Evolutionary conservation across 1,140 invertebrate genomes (phyloP), one percentile per base, ranked within the genome.

Genomic region (Bombus sylvicola): DNA sequence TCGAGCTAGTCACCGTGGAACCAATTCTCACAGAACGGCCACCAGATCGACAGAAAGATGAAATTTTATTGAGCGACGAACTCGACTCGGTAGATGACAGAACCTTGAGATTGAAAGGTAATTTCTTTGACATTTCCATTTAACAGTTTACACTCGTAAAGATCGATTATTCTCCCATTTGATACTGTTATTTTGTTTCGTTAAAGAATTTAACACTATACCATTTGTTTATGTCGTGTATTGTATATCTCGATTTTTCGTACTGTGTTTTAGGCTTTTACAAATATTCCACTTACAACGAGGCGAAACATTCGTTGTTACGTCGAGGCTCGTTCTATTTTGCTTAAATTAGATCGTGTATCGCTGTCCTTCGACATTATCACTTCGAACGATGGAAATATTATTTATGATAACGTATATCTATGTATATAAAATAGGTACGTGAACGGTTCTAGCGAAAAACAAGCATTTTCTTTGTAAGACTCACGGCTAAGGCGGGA

Each of bases 1-100:
- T 99, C 94, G 98, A 99, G 94, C 93, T 99, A 90, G 97, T 98
- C n/a, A 98, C 98, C 0, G 97, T 98, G 2, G 97, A 98, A 87
- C 97, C 97, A 1, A 97, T 98, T 18, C 95, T 97, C 68, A 96
- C 97, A 28, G 97, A 97, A 75, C 96, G 96, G 86, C 96, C 96
- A 0, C 92, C 95, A 8, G 96, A 97, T 87, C 92, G 95, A 0
- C 92, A 93, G n/a, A 92, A 90, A 68, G 94, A 95, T 64, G 96
- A 96, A 79, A 85, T 97, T 22, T 91, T 97, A 39, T 88, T 97
- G 0, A 97, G 96, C 28, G 97, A 97, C 53, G 97, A 97, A 78
- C 94, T 96, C 15, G 96, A 96, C 83, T 87, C 94, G 91, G 88
- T 96, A 91, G 94, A 98, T 95, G 95, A 97, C 75, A 97, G 97